Evolutionary conservation across 2,888 invertebrate species (phyloP).

Genomic region (Eumacrocentrus americanus): DNA sequence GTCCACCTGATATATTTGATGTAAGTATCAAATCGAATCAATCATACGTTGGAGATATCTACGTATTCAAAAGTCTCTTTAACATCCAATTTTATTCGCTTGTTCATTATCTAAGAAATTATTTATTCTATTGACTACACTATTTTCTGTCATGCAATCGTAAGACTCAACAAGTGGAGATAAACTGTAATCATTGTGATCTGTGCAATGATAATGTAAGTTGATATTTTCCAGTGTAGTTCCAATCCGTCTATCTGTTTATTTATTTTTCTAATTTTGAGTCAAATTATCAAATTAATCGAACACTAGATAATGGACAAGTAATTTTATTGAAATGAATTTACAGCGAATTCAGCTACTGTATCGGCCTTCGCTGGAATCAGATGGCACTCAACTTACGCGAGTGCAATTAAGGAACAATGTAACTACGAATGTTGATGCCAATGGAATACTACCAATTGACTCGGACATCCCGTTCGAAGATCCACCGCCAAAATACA

Average conservation of each 20-base stretch:
- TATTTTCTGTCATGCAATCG: constrained; percentile 27
- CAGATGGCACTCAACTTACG: constrained; percentile 58
- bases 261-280: too few relatives aligned
- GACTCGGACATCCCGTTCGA: constrained; percentile 61
- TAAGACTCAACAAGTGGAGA: constrained; percentile 55
- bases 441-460: constrained; percentile 35
- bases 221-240: too few relatives aligned
- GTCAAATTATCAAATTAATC: too few relatives aligned
- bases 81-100: neutral
- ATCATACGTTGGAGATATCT: too few relatives aligned
- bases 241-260: too few relatives aligned
- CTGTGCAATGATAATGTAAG: constrained; percentile 58
- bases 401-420: constrained; percentile 47
- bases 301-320: too few relatives aligned
- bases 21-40: too few relatives aligned
- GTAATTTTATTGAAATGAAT: too few relatives aligned
- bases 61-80: constrained; percentile 8
- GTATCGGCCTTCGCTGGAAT: constrained; percentile 76
- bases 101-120: neutral
- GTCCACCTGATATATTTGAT: constrained; percentile 86
- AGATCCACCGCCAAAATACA: constrained; percentile 91
- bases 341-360: constrained; percentile 81
- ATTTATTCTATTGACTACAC: neutral
- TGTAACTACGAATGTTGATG: constrained; percentile 47
- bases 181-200: constrained; percentile 57